Conservation (phyloP, 1,140 invertebrate genomes). For the Sitobion miscanthi region DNA sequence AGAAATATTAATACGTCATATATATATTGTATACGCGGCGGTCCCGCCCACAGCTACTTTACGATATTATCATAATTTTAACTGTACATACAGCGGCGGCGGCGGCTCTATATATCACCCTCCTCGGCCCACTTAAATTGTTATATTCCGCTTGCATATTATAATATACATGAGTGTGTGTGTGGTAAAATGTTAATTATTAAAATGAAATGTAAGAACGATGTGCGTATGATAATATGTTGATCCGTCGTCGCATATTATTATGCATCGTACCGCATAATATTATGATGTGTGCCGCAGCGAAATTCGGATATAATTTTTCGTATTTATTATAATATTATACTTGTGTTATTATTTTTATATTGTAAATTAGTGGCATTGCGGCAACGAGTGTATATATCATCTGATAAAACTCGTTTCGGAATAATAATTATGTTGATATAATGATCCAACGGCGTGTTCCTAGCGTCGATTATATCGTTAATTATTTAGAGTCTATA, state of each 20-base stretch:
- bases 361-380: background rate
- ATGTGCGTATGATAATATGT: constrained; percentile 4
- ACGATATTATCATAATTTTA: constrained; percentile 19
- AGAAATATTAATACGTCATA: constrained; percentile 16
- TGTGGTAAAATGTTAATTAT: constrained; percentile 17
- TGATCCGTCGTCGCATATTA: background rate
- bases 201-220: background rate
- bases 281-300: background rate
- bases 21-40: background rate
- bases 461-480: background rate
- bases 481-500: background rate
- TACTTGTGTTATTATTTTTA: background rate
- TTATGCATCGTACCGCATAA: background rate
- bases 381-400: background rate
- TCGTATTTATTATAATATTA: background rate
- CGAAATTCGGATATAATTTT: background rate
- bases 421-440: constrained; percentile 11
- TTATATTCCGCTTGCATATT: background rate
- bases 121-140: background rate
- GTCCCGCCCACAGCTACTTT: constrained; percentile 9
- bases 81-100: background rate
- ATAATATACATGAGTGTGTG: background rate
- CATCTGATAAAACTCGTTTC: background rate
- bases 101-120: constrained; percentile 5
- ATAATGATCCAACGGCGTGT: background rate